Evolutionary conservation across 2,888 invertebrate species (phyloP).

Genomic region (Lepidonotus clava): DNA sequence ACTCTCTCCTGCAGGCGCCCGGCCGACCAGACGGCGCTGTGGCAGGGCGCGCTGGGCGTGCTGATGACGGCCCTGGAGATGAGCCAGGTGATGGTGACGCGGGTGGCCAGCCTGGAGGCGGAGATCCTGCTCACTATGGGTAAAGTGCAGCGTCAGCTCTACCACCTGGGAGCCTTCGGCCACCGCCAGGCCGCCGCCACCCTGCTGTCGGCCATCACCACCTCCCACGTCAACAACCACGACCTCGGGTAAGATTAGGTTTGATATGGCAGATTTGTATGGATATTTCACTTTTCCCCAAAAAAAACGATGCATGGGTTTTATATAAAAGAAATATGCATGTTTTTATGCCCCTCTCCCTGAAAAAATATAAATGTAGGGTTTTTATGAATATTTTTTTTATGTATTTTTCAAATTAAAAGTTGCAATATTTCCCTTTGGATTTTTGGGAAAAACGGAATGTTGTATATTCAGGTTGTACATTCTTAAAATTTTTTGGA

Average conservation of each 20-base stretch:
- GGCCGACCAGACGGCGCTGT: constrained; percentile 59
- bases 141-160: constrained; percentile 78
- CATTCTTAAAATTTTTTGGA: too few species aligned
- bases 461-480: too few species aligned
- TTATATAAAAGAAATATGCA: too few species aligned
- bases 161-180: constrained; percentile 70
- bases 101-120: constrained; percentile 75
- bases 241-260: constrained; percentile 77
- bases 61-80: constrained; percentile 75
- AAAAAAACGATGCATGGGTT: too few species aligned
- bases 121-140: constrained; percentile 79
- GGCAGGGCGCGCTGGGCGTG: constrained; percentile 75
- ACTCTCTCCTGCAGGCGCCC: background rate
- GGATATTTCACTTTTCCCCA: too few species aligned
- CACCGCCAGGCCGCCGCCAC: constrained; percentile 72
- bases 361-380: too few species aligned
- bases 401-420: too few species aligned
- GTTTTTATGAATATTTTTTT: too few species aligned
- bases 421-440: too few species aligned
- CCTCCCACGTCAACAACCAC: constrained; percentile 73
- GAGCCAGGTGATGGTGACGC: constrained; percentile 70
- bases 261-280: too few species aligned
- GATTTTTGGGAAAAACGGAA: too few species aligned
- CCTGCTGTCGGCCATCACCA: constrained; percentile 76
- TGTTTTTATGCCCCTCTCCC: too few species aligned